Evolutionary conservation across 53 echinoderm and acorn worm species (phyloP), one percentile per base, ranked within the genome.

Genomic region (Actinopyga echinites): DNA sequence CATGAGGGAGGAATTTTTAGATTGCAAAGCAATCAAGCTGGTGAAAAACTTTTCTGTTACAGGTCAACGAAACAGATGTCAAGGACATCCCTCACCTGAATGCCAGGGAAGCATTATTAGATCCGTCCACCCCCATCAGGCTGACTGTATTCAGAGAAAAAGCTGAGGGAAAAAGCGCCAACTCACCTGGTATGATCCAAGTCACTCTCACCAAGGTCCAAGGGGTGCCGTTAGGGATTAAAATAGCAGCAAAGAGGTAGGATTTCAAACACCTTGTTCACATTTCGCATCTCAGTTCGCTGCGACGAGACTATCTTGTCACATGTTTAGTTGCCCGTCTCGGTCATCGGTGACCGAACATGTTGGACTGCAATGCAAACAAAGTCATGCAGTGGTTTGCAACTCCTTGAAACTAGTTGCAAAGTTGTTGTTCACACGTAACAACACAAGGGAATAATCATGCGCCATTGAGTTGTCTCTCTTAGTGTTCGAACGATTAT

Each of bases 201-300:
- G 89, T 89, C 30, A 85, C 87, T 5, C 87, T 97, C 20, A 92
- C 69, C 20, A 97, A 94, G 69, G 94, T 97, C 12, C 83, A 92
- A 9, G 97, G 97, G 0, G 94, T 94, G 6, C 97, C 92, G 0
- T 87, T 97, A 2, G 97, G 97, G 11, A 97, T 97, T 79, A 97
- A 97, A 64, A 94, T 97, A 23, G 94, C 94, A 4, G 97, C 92
- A 25, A 94, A 90, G 69, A 92, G 92, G 97, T 97, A 57, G 79
- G 91, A n/a, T 40, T 61, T 52, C 23, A 5, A n/a, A n/a, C n/a
- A n/a, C n/a, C n/a, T n/a, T n/a, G n/a, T n/a, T 40, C 5, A 40
- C 4, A 40, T 40, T 40, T 40, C 40, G 8, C 5, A 40, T 8
- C 40, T 40, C 40, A n/a, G n/a, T n/a, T n/a, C n/a, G n/a, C n/a